A percentile compares a stretch with the other conserved stretches of the same genome.
Conservation (phyloP, 1,140 invertebrate species). For the Drosophila virilis region DNA sequence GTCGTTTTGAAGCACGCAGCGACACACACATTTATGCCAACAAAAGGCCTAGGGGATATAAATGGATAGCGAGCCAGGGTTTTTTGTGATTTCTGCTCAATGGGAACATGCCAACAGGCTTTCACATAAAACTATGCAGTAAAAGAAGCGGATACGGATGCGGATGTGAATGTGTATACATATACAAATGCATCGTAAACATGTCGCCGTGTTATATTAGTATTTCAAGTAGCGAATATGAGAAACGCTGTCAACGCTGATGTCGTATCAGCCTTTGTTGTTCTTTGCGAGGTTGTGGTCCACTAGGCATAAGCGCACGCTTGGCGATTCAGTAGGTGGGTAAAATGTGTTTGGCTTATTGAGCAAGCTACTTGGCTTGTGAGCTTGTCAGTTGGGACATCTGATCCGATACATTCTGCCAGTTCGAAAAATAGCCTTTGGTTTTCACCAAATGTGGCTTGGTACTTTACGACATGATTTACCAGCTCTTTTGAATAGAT, state of each 20-base stretch:
- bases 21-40: constrained; percentile 1
- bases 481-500: too few species aligned
- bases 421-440: too few species aligned
- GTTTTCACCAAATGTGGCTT: too few species aligned
- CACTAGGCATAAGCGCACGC: neutral
- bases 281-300: neutral
- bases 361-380: neutral
- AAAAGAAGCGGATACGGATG: constrained; percentile 13
- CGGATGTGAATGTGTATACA: constrained; percentile 1
- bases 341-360: neutral
- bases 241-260: constrained; percentile 47
- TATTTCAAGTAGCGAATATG: constrained; percentile 66
- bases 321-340: neutral
- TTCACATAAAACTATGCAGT: constrained; percentile 55
- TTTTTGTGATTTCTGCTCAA: constrained; percentile 71
- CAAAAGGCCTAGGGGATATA: constrained; percentile 30
- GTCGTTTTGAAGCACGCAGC: constrained; percentile 63
- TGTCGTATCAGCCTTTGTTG: constrained; percentile 8
- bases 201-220: constrained; percentile 73
- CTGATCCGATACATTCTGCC: too few species aligned
- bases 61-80: constrained; percentile 41
- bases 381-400: neutral
- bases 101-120: constrained; percentile 64
- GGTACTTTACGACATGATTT: too few species aligned
- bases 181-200: constrained; percentile 71